phyloP scores from a whole-genome alignment of 1,140 invertebrate species.

The Zaprionus ghesquierei region DNA sequence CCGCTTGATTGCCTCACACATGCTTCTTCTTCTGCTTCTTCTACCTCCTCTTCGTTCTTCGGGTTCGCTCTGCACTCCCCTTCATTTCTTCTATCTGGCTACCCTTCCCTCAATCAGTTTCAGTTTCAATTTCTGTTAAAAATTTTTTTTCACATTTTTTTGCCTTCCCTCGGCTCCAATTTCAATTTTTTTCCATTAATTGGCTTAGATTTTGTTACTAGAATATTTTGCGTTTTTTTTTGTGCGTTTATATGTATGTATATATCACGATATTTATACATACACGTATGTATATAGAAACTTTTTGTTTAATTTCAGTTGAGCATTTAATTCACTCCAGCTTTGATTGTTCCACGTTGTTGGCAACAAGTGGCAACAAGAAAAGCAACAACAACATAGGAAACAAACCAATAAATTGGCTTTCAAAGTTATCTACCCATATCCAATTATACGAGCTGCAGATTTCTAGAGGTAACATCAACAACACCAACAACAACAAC shows the following conservation, averaged over 20 bases:
- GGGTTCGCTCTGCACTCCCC: background rate
- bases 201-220: background rate
- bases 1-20: slow-evolving; percentile 62
- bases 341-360: background rate
- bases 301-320: background rate
- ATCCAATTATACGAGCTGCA: slow-evolving; percentile 44
- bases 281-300: background rate
- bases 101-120: background rate
- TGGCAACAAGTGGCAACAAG: slow-evolving; percentile 47
- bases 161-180: background rate
- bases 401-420: slow-evolving; percentile 54
- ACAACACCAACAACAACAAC: background rate
- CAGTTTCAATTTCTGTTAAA: slow-evolving; percentile 12
- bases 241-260: background rate
- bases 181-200: background rate
- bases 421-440: slow-evolving; percentile 54
- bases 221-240: no score
- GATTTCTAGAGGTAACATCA: slow-evolving; percentile 20
- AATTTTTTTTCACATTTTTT: background rate
- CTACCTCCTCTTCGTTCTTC: slow-evolving; percentile 32
- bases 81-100: background rate
- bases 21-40: slow-evolving; percentile 25
- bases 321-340: background rate
- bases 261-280: background rate
- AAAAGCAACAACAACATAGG: background rate